Evolutionary conservation across 2,797 vertebrate species (phyloP), one percentile per base, ranked within the genome.

Genomic region (Mus spretus): DNA sequence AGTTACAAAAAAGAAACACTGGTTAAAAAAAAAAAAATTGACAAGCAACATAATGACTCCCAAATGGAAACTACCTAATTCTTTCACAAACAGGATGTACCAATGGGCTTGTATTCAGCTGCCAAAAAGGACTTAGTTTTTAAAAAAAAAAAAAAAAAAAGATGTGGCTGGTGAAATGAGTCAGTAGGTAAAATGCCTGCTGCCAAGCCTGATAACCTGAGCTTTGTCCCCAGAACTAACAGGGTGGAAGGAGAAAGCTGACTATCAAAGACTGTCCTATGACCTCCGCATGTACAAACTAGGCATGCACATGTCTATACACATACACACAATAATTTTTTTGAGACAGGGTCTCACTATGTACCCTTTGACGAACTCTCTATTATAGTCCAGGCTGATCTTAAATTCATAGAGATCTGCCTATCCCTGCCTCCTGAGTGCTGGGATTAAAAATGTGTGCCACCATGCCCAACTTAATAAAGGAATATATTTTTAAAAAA

Each of bases 21-120:
- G 34, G 63, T 31, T 80, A 95, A 95, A 93, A 89, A 95, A 95
- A 93, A 89, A 82, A 84, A 89, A 89, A 55, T 74, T 28, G 24
- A 53, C 26, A 72, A 70, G 61, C 40, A 80, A 89, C 24, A 89
- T 95, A 92, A 50, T 81, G 88, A 50, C 65, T 4, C 13, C 59
- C 78, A 92, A 65, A 47, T 85, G 50, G 74, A 95, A 92, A 55
- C 47, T 85, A 86, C 55, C 70, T 17, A 89, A 4, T 79, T 92
- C 50, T 24, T 19, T 65, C 61, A 11, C 70, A 96, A 37, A 91
- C 65, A 91, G 79, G 34, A 12, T 80, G 11, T 95, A 53, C 82
- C 44, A 86, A 1, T 84, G 22, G 83, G 53, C 53, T 84, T 4
- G 50, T 81, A 65, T 44, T 96, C 57, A 93, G 4, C 65, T 74